Evolutionary conservation across 2,113 vertebrate genomes (phyloP), one percentile per base, ranked within the genome.

Genomic region (Lonchura striata): DNA sequence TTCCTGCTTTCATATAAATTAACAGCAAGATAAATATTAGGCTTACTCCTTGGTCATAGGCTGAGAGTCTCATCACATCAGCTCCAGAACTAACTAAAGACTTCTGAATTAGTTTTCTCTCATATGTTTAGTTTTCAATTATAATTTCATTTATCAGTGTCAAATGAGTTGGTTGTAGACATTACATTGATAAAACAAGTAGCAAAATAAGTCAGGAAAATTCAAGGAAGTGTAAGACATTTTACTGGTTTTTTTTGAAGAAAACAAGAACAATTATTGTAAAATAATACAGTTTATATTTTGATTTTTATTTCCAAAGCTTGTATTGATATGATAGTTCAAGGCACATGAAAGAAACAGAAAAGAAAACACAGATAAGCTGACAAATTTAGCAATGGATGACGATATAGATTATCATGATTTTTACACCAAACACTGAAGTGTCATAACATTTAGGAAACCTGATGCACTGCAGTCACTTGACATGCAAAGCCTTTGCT

Each of bases 261-360:
- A 90, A 82, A 92, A 82, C 27, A 72, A 60, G 31, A 71, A 22
- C 42, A 84, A 64, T n/a, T 27, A 33, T 37, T 82, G 46, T 74
- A 63, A 91, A 95, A 70, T 41, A 69, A 56, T 63, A 60, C 33
- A 21, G 14, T 57, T 91, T 82, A 82, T 69, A 71, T 72, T 44
- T 53, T 61, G 13, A 24, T 41, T 77, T 97, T 96, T 92, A 95
- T 97, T 96, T 93, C 69, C 76, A 93, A 92, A 96, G 79, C 61
- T 83, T 14, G 7, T 46, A 35, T 65, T 44, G 53, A 50, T 92
- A 68, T 27, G 17, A 59, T 49, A 83, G 50, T 39, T 95, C 13
- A 65, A 56, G 75, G 68, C 85, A 88, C 33, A 42, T 50, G 23
- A 89, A 82, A 86, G 39, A 63, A 95, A 90, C 50, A 50, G 68